Evolutionary conservation across 92 coral and sea anemone species (phyloP), one percentile per base, ranked within the genome.

Genomic region (Phenganax subtilis): DNA sequence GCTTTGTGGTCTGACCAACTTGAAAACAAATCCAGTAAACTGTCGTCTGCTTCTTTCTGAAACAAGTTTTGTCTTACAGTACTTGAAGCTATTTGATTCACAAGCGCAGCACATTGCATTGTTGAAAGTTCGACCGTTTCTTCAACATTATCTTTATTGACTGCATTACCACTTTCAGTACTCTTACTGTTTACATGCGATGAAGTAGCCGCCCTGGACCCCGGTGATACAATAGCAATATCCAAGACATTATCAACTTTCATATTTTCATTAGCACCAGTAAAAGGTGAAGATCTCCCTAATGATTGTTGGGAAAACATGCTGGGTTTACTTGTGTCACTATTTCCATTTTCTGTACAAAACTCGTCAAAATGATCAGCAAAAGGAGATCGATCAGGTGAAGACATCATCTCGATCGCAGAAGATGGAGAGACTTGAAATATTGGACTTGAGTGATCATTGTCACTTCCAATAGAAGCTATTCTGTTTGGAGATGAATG

Each of bases 351-450:
- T 14, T 56, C 80, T 65, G 57, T 29, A 16, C 15, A 14, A 60
- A 30, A 76, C 69, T 76, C 66, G 10, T 59, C 52, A 31, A 57
- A 54, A 59, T 76, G 12, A 20, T 75, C 69, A 7, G 70, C 54
- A 3, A 37, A 25, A 63, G 69, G 69, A 14, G 74, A 63, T 6
- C 44, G 83, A 44, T 65, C 69, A n/a, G 83, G 83, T 14, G 74
- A 79, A 52, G 73, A 44, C n/a, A 64, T 63, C 57, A 79, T 63
- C 74, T 79, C 83, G n/a, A 47, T 73, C 11, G 71, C 57, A 79
- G 74, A 79, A 1, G 66, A 58, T 44, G 71, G 71, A 30, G 71
- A 59, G 55, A 1, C 30, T 30, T 20, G 55, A n/a, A 44, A 30
- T 3, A 75, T 57, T 55, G 80, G 52, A 29, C 52, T 55, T 1